Evolutionary conservation across 1,140 invertebrate genomes (phyloP), one percentile per base, ranked within the genome.

Genomic region (Epicauta chinensis): DNA sequence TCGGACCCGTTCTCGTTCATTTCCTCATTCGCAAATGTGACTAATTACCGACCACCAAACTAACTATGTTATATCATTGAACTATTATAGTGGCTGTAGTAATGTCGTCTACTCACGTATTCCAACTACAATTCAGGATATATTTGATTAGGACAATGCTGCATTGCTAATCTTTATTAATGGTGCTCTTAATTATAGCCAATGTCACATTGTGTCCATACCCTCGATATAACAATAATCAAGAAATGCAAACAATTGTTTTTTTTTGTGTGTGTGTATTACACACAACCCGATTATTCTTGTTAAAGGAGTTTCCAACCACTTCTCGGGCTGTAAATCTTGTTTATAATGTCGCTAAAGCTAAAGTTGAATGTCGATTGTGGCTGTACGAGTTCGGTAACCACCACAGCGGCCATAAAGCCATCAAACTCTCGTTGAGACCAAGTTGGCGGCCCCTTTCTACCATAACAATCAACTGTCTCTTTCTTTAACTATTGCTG

Each of bases 81-180:
- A 34, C 12, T n/a, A 12, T 34, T 34, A 11, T 3, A 11, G 10
- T n/a, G n/a, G n/a, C n/a, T n/a, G 10, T 34, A 34, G 11, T 34
- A 7, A 5, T 34, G 10, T 34, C 32, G 12, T 34, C 10, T 34
- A 34, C 12, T n/a, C 32, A 11, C 32, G 32, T 12, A 11, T n/a
- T 12, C 32, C 3, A n/a, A n/a, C 32, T 10, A 12, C 32, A 3
- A 12, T 34, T 12, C 10, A 11, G 46, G 17, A n/a, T 36, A 49
- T 54, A 47, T 54, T 48, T 51, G 51, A 58, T 54, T 42, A 41
- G 43, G 46, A 51, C 16, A 50, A 42, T 47, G 60, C 54, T 44
- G 53, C 54, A 51, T 49, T 44, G 49, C 58, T 62, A 62, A 62
- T 62, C 60, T 62, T 62, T 62, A 62, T 62, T 62, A 62, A 62